A percentile compares a stretch with the other conserved stretches of the same genome.
Evolutionary conservation across 2,888 invertebrate genomes (phyloP).

Genomic region (Steinernema hermaphroditum): DNA sequence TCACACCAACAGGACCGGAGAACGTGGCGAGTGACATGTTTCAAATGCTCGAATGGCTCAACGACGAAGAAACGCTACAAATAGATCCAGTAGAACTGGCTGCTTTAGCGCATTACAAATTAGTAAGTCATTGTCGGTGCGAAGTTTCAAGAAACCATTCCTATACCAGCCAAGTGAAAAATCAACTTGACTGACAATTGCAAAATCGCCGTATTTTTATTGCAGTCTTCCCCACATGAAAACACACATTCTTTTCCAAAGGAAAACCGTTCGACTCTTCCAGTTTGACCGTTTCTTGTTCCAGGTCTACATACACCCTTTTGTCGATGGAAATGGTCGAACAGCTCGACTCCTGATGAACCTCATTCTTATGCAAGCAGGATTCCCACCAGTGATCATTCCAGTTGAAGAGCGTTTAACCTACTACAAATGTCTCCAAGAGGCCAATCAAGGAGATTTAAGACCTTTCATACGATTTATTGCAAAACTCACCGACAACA

Average conservation of each 20-base stretch:
- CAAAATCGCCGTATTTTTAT: too few species aligned
- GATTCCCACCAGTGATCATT: conserved; percentile 75
- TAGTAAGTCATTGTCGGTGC: too few species aligned
- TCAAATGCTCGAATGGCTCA: conserved; percentile 86
- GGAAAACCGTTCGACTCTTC: too few species aligned
- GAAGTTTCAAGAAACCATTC: too few species aligned
- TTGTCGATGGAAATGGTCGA: conserved; percentile 92
- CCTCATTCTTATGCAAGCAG: conserved; percentile 86
- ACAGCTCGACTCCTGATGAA: conserved; percentile 94
- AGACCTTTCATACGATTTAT: conserved; percentile 94
- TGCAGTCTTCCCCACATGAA: too few species aligned
- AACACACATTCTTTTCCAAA: too few species aligned
- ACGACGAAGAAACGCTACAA: conserved; percentile 80
- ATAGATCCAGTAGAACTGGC: conserved; percentile 91
- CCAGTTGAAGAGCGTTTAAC: conserved; percentile 69
- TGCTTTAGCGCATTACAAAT: conserved; percentile 91
- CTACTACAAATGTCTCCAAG: conserved; percentile 82
- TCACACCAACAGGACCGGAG: conserved; percentile 84
- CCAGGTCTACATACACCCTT: conserved; percentile 86
- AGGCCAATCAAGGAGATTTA: conserved; percentile 90
- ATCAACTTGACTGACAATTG: too few species aligned
- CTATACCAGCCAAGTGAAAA: too few species aligned
- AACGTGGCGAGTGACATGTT: conserved; percentile 81
- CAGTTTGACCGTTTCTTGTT: neutral
- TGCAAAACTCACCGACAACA: conserved; percentile 70